These are phyloP conservation scores for Pentamera pediparva DNA, from an alignment of 53 echinoderm and acorn worm genomes.

Conservation along the genomic window DNA sequence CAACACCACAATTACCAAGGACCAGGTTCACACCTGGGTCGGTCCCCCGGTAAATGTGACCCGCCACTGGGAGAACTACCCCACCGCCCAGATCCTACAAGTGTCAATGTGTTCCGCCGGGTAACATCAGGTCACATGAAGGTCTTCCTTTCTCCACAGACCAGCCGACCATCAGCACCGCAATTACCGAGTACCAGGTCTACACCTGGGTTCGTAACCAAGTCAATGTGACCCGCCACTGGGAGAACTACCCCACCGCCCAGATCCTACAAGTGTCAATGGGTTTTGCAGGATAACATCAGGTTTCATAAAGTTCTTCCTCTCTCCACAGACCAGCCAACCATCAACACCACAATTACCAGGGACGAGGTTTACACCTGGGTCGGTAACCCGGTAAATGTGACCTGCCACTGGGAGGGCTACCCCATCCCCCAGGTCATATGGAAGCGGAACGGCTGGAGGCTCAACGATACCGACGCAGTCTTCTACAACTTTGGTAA, in stretches of 20 bases:
- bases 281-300: too few relatives aligned
- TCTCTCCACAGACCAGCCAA: constrained; percentile 16
- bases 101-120: too few relatives aligned
- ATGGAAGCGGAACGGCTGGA: constrained; percentile 43
- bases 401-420: constrained; percentile 63
- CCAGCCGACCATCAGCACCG: neutral
- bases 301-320: too few relatives aligned
- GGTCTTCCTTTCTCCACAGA: too few relatives aligned
- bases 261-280: too few relatives aligned
- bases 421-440: constrained; percentile 55
- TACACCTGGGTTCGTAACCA: constrained; percentile 55
- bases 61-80: constrained; percentile 58
- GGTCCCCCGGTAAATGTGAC: constrained; percentile 63
- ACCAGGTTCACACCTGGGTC: constrained; percentile 44
- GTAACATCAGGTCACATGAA: too few relatives aligned
- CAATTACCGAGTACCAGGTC: neutral
- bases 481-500: constrained; percentile 7
- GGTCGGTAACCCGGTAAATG: constrained; percentile 58
- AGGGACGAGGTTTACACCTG: constrained; percentile 32
- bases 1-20: constrained; percentile 4
- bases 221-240: constrained; percentile 60
- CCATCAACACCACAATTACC: constrained; percentile 15
- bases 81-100: constrained; percentile 43
- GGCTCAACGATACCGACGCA: constrained; percentile 37
- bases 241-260: constrained; percentile 55